phyloP scores from a whole-genome alignment of 2,797 vertebrate genomes.

The Sparus aurata region DNA sequence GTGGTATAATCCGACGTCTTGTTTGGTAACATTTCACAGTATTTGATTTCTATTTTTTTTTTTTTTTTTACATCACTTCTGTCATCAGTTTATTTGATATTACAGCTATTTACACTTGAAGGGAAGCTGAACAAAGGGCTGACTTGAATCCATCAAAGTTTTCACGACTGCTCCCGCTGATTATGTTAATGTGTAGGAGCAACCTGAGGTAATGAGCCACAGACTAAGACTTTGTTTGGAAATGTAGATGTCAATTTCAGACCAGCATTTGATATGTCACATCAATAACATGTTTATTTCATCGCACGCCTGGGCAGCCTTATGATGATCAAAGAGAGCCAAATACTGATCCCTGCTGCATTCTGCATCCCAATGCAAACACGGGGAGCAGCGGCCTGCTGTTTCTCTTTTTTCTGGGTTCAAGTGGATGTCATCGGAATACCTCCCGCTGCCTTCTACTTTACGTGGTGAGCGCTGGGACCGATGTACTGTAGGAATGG shows the following conservation, averaged over 20 bases:
- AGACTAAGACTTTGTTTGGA: slow-evolving; percentile 8
- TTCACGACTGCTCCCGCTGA: slow-evolving; percentile 22
- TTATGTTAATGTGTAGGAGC: slow-evolving; percentile 55
- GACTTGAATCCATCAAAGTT: neutral
- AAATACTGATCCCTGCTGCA: slow-evolving; percentile 49
- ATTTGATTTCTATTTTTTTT: neutral
- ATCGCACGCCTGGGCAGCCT: slow-evolving; percentile 26
- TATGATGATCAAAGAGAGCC: slow-evolving; percentile 67
- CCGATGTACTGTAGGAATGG: slow-evolving; percentile 29
- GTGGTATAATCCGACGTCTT: neutral
- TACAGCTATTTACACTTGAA: neutral
- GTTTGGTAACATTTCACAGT: neutral
- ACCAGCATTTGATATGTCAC: slow-evolving; percentile 56
- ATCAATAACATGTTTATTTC: slow-evolving; percentile 55
- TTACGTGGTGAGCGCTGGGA: slow-evolving; percentile 24
- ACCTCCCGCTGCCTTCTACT: slow-evolving; percentile 37
- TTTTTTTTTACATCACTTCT: neutral
- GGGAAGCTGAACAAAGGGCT: neutral
- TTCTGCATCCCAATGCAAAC: slow-evolving; percentile 36
- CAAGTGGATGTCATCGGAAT: slow-evolving; percentile 47
- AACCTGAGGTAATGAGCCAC: slow-evolving; percentile 44
- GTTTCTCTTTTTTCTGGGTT: slow-evolving; percentile 53
- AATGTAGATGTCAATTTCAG: slow-evolving; percentile 57
- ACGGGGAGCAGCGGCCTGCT: slow-evolving; percentile 21
- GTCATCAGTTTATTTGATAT: neutral